These are phyloP conservation scores for Tridacna crocea DNA, from an alignment of 2,888 invertebrate genomes.

Conservation along the genomic window DNA sequence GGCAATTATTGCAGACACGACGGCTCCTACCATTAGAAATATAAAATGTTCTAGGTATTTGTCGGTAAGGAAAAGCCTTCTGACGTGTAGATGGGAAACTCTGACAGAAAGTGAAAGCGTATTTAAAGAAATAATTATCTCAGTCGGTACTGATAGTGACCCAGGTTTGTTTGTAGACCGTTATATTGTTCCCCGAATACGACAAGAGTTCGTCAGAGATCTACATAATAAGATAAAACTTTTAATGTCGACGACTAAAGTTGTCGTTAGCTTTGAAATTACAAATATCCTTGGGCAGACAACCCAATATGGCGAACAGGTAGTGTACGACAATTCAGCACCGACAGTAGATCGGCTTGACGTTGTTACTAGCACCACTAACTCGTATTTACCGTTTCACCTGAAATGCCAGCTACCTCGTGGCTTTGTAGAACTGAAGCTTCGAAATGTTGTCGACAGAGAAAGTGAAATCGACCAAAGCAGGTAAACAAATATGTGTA, in stretches of 20 bases:
- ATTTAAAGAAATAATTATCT: conserved; percentile 51
- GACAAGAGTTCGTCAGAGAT: conserved; percentile 37
- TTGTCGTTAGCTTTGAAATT: conserved; percentile 50
- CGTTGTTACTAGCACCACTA: conserved; percentile 55
- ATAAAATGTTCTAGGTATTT: conserved; percentile 59
- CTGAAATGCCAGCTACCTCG: conserved; percentile 63
- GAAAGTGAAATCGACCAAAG: conserved; percentile 59
- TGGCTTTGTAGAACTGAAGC: conserved; percentile 55
- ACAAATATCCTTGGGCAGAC: conserved; percentile 53
- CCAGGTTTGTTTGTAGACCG: conserved; percentile 40
- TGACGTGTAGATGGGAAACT: conserved; percentile 60
- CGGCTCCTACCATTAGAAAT: conserved; percentile 53
- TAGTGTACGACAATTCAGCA: conserved; percentile 57
- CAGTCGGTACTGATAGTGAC: conserved; percentile 46
- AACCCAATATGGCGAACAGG: conserved; percentile 40
- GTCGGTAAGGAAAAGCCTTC: conserved; percentile 48
- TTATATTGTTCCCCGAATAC: conserved; percentile 31
- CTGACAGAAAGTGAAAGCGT: conserved; percentile 65
- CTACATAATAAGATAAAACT: conserved; percentile 22
- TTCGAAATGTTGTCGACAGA: conserved; percentile 45
- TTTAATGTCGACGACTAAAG: conserved; percentile 12
- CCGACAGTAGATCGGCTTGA: conserved; percentile 52
- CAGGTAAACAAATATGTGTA: conserved; percentile 35
- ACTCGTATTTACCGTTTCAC: background rate
- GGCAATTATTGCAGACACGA: conserved; percentile 62